Base-by-base conservation (phyloP, 2,113 vertebrate species). In the Castor canadensis region DNA sequence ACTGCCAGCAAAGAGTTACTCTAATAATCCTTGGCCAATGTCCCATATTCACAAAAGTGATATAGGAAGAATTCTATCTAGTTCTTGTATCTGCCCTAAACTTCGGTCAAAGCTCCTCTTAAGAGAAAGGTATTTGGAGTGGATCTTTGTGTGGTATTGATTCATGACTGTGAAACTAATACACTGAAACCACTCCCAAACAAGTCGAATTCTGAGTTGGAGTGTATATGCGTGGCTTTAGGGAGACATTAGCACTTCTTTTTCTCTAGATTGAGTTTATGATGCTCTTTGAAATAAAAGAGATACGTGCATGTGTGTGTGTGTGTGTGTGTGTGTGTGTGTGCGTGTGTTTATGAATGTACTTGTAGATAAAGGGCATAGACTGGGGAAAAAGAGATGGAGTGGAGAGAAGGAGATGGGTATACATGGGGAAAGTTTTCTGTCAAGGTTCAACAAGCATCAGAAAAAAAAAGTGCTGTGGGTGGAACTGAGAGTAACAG, bases 1-100 rank as follows among this genome's bases (percentile, higher is more conserved):
- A 97, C 96, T 96, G 43, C 69, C 94, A 93, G 85, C 26, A 56
- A 49, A 98, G 93, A 92, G 98, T 98, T 98, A 97, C 98, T 98
- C 95, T 0, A 32, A 96, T 97, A 92, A 97, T 97, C 97, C 98
- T 97, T 98, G 91, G 97, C 86, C 95, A 2, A 98, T 97, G 97
- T 98, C 73, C 98, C 97, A 95, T 97, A 92, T 71, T 93, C 95
- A 95, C 85, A 3, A 94, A 97, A 98, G 97, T 64, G 85, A 97
- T 95, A 92, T 81, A 3, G 87, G 95, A 95, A 93, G 95, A 95
- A 52, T 97, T 97, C 96, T 96, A 45, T 97, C 96, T 96, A 75
- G 87, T 96, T 98, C 97, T 98, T 97, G 97, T 96, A 92, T 97
- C 94, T 69, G 20, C 20, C 26, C 75, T 85, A 45, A 81, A 79